These are phyloP conservation scores for Trichopria drosophilae DNA, from an alignment of 2,888 invertebrate genomes.

Conservation along the genomic window DNA sequence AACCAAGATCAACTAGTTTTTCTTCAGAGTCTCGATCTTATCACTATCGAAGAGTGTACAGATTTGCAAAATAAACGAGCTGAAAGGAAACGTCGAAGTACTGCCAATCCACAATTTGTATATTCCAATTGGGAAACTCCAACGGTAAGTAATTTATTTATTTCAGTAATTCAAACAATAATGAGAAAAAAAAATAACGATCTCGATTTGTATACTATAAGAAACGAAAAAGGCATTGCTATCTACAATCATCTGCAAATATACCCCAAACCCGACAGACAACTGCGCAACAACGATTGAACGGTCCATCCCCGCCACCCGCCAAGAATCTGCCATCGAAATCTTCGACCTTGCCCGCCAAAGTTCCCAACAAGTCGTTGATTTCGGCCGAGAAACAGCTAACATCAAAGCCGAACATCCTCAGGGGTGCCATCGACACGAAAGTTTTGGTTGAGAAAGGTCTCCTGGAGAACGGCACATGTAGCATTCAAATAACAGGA, in stretches of 20 bases:
- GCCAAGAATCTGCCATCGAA: slow-evolving; percentile 2
- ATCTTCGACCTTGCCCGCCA: background rate
- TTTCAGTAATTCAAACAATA: background rate
- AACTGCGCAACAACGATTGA: slow-evolving; percentile 50
- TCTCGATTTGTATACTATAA: slow-evolving; percentile 42
- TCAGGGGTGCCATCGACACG: slow-evolving; percentile 27
- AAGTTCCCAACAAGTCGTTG: slow-evolving; percentile 15
- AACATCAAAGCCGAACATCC: slow-evolving; percentile 23
- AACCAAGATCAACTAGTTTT: slow-evolving; percentile 54
- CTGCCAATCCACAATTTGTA: slow-evolving; percentile 63
- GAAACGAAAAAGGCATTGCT: slow-evolving; percentile 60
- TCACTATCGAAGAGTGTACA: slow-evolving; percentile 58
- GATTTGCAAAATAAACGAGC: slow-evolving; percentile 62
- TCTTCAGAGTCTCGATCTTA: slow-evolving; percentile 58
- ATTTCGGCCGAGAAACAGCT: slow-evolving; percentile 21
- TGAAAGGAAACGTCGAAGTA: slow-evolving; percentile 62
- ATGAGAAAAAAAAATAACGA: background rate
- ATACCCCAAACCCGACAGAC: slow-evolving; percentile 62
- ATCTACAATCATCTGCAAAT: slow-evolving; percentile 59
- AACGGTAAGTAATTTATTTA: slow-evolving; percentile 37
- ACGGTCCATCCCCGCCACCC: slow-evolving; percentile 48
- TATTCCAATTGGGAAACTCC: slow-evolving; percentile 56
- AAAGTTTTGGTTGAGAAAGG: slow-evolving; percentile 5
- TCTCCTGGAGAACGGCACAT: slow-evolving; percentile 11
- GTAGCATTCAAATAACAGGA: slow-evolving; percentile 39